Conservation (phyloP, 1,140 invertebrate species). For the Drosophila dunni region DNA sequence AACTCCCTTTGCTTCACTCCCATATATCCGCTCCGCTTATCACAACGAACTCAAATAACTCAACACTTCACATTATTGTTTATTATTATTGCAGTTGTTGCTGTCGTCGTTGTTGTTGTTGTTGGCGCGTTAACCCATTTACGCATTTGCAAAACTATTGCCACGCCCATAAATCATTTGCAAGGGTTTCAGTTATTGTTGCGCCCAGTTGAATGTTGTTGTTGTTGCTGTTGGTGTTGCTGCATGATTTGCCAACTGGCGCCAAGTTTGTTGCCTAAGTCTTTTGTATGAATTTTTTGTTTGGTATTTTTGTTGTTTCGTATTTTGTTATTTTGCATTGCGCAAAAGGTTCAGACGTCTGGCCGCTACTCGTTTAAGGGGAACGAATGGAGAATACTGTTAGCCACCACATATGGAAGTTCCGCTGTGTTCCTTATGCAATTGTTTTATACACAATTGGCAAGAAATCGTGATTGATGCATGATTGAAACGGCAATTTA, state of each 20-base stretch:
- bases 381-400: constrained; percentile 23
- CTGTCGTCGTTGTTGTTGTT: constrained; percentile 6
- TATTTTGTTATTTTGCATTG: constrained; percentile 24
- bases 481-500: constrained; percentile 40
- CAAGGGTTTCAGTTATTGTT: constrained; percentile 21
- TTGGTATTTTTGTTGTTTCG: too few species aligned
- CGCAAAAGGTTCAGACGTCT: constrained; percentile 51
- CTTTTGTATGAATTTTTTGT: constrained; percentile 59
- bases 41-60: too few species aligned
- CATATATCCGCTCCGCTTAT: too few species aligned
- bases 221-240: constrained; percentile 17
- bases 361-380: neutral
- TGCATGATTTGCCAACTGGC: constrained; percentile 70
- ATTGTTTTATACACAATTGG: constrained; percentile 34
- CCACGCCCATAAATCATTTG: constrained; percentile 39
- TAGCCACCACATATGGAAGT: constrained; percentile 23
- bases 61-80: constrained; percentile 7
- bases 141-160: constrained; percentile 48
- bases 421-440: constrained; percentile 51
- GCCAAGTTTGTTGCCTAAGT: constrained; percentile 79
- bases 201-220: constrained; percentile 28
- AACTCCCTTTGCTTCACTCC: too few species aligned
- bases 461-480: constrained; percentile 38
- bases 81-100: neutral
- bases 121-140: constrained; percentile 60